Percentiles rank a stretch among this genome's conserved stretches.
These are phyloP conservation scores for Nanger granti DNA, from an alignment of 2,113 vertebrate genomes.

Conservation along the genomic window DNA sequence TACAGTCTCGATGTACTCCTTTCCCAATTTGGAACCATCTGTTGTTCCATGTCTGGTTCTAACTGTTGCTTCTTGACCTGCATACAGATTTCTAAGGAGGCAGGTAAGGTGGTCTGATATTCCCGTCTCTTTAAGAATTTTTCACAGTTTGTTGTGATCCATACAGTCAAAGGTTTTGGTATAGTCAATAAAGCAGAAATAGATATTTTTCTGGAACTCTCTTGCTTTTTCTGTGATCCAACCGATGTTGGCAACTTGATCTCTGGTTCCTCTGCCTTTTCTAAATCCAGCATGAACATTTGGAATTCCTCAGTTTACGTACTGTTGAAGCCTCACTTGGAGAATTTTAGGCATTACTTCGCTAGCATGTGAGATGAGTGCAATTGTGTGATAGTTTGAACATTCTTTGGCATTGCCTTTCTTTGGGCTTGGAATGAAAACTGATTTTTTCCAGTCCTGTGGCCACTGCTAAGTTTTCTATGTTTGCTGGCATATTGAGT, in stretches of 20 bases:
- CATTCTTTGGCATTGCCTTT: background rate
- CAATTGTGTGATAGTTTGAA: background rate
- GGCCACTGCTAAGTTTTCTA: background rate
- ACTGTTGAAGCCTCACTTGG: background rate
- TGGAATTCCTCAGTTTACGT: background rate
- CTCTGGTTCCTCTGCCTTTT: background rate
- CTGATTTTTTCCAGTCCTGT: background rate
- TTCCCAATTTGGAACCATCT: background rate
- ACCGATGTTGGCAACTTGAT: background rate
- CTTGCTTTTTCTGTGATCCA: background rate
- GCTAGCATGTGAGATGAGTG: background rate
- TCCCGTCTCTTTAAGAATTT: background rate
- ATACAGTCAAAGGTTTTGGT: background rate
- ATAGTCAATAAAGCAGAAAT: background rate
- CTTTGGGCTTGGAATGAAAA: background rate
- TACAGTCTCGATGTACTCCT: fast-evolving
- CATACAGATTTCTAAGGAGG: background rate
- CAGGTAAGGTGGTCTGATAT: background rate
- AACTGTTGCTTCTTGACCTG: background rate
- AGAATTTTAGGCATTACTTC: background rate
- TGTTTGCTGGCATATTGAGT: background rate
- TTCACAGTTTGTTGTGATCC: background rate
- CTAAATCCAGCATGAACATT: background rate
- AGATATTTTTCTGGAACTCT: background rate
- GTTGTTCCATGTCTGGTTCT: background rate